Percentiles rank a stretch among this genome's conserved stretches.
These are phyloP conservation scores for Poeciliopsis paucimaculata DNA, from an alignment of 2,797 vertebrate genomes.

Conservation along the genomic window DNA sequence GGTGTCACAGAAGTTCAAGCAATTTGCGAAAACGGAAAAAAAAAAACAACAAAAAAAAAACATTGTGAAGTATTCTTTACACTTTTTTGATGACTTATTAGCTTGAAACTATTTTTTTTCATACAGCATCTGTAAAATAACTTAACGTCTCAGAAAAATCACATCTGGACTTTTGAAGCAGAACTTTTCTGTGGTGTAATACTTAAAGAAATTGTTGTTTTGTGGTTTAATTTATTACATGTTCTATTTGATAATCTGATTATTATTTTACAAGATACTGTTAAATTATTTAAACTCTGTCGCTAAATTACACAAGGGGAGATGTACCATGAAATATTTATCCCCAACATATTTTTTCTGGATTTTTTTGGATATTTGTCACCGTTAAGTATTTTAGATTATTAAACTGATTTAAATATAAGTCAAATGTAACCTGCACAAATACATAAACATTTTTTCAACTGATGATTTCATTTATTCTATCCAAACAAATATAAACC, in stretches of 20 bases:
- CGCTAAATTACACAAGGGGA: not conserved
- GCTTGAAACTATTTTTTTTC: not conserved
- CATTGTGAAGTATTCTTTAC: not conserved
- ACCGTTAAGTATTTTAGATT: not conserved
- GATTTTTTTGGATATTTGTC: not conserved
- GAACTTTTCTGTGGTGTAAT: conserved; percentile 7
- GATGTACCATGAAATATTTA: not conserved
- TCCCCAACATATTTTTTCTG: not conserved
- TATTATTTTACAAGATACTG: not conserved
- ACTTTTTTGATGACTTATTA: not conserved
- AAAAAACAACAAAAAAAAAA: not conserved
- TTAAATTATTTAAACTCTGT: not conserved
- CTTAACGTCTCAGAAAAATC: not conserved
- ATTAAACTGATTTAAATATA: not conserved
- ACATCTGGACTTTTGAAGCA: conserved; percentile 4
- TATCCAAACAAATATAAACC: not conserved
- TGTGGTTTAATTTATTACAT: not conserved
- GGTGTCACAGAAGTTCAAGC: conserved; percentile 1
- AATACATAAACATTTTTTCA: not conserved
- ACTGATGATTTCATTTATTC: not conserved
- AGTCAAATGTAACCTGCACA: not conserved
- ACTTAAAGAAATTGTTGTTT: not conserved
- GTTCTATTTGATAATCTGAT: not conserved
- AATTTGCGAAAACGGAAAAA: not conserved
- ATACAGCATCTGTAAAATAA: not conserved